A percentile compares a stretch with the other conserved stretches of the same genome.
Evolutionary conservation across 2,797 vertebrate species (phyloP).

Genomic region (Leuciscus waleckii): DNA sequence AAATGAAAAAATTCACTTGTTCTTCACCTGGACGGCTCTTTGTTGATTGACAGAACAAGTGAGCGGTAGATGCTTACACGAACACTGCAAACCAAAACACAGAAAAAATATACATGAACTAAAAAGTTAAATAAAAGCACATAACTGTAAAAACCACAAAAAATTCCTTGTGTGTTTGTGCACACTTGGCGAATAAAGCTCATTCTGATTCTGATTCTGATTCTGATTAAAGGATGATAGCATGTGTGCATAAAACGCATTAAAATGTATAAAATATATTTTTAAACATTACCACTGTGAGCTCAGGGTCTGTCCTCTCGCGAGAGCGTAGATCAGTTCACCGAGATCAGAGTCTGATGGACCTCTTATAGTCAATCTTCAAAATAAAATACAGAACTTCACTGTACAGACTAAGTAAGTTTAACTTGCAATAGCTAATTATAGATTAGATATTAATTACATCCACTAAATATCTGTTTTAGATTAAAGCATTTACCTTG

Average conservation of each 20-base stretch:
- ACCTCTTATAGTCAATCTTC: fast-evolving
- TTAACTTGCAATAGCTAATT: not conserved
- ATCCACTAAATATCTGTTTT: not conserved
- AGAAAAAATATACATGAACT: no score
- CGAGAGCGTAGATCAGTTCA: not conserved
- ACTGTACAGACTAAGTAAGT: not conserved
- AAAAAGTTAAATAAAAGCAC: not conserved
- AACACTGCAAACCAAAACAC: no score
- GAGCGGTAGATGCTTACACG: no score
- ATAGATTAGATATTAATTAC: not conserved
- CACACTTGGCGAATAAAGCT: no score
- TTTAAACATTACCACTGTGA: no score
- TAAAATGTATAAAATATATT: no score
- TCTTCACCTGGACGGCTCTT: not conserved
- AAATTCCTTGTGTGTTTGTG: no score
- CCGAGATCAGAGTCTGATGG: not conserved
- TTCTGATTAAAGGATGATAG: no score
- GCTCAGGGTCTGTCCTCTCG: not conserved
- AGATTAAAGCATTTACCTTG: not conserved
- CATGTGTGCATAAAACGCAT: no score
- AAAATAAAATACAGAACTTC: not conserved
- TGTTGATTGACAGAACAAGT: not conserved
- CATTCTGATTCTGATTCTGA: no score
- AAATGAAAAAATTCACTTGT: not conserved
- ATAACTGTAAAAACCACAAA: no score